Evolutionary conservation across 2,797 vertebrate species (phyloP), one percentile per base, ranked within the genome.

Genomic region (Nyctibius grandis): DNA sequence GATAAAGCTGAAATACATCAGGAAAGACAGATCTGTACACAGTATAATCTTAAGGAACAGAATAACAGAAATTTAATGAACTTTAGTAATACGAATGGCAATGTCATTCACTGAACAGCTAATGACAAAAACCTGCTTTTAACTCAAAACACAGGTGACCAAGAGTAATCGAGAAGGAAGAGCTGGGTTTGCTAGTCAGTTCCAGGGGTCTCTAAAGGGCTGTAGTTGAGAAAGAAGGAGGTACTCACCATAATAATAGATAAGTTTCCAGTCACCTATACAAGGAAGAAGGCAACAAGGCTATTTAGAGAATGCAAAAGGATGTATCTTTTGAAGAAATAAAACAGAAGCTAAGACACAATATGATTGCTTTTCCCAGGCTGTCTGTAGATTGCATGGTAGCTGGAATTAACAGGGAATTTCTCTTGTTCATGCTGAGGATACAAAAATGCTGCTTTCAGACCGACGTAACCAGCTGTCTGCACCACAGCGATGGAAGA

Each of bases 61-160:
- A 81, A 81, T 85, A 74, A 77, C 42, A 77, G 60, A 75, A 81
- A 81, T 89, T 8, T 76, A 79, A 92, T 87, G 48, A 74, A 59
- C 56, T 85, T 53, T 29, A 60, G 28, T 68, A 81, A 56, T 57
- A 63, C 5, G 38, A 90, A 72, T 1, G 8, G 20, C 50, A 45
- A 7, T 48, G 79, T 47, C 65, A 67, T 80, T 89, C 50, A 48
- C 28, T 60, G 48, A 85, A 92, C 48, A 21, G 17, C 26, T 93
- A 67, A 85, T 67, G 40, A 64, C 38, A 89, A 95, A 92, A 95
- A 42, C 50, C 59, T 85, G 59, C 31, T 56, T 12, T 72, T 85
- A 92, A 75, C 25, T 85, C 59, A 47, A 87, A 94, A 47, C 34
- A 48, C 51, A 51, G 60, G 51, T 60, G 28, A 38, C 26, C 40